Evolutionary conservation across 2,888 invertebrate species (phyloP).

Genomic region (Sturmia bella): DNA sequence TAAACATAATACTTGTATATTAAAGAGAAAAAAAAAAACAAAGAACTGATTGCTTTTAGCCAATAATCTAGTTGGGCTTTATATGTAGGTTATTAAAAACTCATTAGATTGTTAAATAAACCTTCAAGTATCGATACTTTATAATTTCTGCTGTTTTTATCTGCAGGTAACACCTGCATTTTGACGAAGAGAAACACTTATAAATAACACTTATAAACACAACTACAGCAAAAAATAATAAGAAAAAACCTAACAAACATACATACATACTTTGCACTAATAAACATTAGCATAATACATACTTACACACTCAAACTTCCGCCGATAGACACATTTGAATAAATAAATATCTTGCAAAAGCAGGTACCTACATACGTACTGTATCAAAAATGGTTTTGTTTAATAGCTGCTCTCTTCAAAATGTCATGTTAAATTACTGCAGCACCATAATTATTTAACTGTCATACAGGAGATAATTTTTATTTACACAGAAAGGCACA

Average conservation of each 20-base stretch:
- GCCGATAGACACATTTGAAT: neutral
- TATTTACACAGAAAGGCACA: constrained; percentile 13
- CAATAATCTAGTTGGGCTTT: constrained; percentile 32
- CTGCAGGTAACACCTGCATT: constrained; percentile 65
- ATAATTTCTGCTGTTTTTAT: constrained; percentile 38
- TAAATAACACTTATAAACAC: neutral
- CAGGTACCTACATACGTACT: neutral
- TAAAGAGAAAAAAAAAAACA: neutral
- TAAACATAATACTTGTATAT: neutral
- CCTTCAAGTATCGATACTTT: constrained; percentile 31
- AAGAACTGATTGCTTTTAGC: constrained; percentile 24
- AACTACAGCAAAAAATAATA: constrained; percentile 31
- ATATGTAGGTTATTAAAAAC: constrained; percentile 56
- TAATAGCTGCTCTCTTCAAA: constrained; percentile 42
- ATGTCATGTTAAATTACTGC: constrained; percentile 62
- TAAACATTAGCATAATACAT: constrained; percentile 47
- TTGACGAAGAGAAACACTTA: constrained; percentile 2
- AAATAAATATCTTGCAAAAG: constrained; percentile 1
- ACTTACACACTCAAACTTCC: neutral
- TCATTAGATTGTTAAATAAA: constrained; percentile 60
- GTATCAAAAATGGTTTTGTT: constrained; percentile 31
- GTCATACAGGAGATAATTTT: constrained; percentile 45
- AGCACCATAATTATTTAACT: constrained; percentile 57
- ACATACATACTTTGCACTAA: constrained; percentile 32
- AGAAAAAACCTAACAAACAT: too few relatives aligned